phyloP scores from a whole-genome alignment of 1,140 invertebrate species.

The Sitophilus oryzae region DNA sequence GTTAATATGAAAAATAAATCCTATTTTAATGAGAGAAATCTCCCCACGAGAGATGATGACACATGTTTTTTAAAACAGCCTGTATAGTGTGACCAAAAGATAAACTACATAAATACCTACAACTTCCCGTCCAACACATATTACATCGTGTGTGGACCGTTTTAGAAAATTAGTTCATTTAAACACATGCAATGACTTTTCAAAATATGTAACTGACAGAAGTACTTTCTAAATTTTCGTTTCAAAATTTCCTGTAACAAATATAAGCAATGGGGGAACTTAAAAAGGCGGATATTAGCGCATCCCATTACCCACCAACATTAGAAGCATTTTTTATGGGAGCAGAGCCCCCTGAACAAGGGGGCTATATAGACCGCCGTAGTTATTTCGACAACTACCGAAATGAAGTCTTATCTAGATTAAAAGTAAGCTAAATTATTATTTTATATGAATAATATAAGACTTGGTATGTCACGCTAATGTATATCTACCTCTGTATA shows the following conservation, averaged over 20 bases:
- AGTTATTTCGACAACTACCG: constrained; percentile 43
- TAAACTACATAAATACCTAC: too few relatives aligned
- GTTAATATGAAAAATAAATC: too few relatives aligned
- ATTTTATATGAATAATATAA: not conserved
- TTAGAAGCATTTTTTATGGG: constrained; percentile 34
- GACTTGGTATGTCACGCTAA: constrained; percentile 1
- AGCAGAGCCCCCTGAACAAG: constrained; percentile 34
- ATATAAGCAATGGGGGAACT: constrained; percentile 2
- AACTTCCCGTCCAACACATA: too few relatives aligned
- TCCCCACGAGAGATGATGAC: too few relatives aligned
- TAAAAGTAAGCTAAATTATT: constrained; percentile 31
- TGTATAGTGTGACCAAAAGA: too few relatives aligned
- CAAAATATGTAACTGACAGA: too few relatives aligned
- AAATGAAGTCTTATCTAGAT: constrained; percentile 40
- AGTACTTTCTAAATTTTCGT: constrained; percentile 8
- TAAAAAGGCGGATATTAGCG: too few relatives aligned
- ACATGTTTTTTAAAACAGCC: too few relatives aligned
- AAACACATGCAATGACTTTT: too few relatives aligned
- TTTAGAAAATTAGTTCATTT: too few relatives aligned
- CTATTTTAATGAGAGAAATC: too few relatives aligned
- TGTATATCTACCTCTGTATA: constrained; percentile 7
- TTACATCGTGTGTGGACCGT: too few relatives aligned
- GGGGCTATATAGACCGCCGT: constrained; percentile 22
- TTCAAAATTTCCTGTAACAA: constrained; percentile 13
- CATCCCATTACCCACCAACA: constrained; percentile 34